Conservation (phyloP, 2,797 vertebrate species). For the Cynopterus sphinx region DNA sequence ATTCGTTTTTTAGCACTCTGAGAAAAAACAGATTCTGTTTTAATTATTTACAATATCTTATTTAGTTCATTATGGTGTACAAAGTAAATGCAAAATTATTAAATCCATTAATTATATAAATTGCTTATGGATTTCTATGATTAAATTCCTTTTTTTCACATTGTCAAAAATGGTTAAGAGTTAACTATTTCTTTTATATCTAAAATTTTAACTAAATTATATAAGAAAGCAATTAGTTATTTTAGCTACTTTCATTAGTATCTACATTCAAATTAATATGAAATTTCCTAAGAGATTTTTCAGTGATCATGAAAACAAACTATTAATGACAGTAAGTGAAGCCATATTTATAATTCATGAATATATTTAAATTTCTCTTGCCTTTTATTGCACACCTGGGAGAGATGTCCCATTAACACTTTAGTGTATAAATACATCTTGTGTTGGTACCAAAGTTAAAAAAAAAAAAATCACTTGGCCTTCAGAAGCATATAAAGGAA, state of each 20-base stretch:
- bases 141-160: background rate
- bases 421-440: background rate
- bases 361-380: slow-evolving; percentile 13
- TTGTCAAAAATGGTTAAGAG: background rate
- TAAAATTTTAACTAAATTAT: background rate
- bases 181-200: background rate
- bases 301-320: slow-evolving; percentile 12
- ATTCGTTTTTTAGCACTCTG: background rate
- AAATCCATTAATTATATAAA: background rate
- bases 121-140: background rate
- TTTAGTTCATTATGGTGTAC: background rate
- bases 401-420: background rate
- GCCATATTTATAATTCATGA: slow-evolving; percentile 6
- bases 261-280: background rate
- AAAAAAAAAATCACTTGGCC: background rate
- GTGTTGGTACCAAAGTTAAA: slow-evolving; percentile 7
- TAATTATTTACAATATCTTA: background rate
- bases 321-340: background rate
- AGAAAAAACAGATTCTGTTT: background rate
- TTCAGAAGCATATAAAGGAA: slow-evolving; percentile 8
- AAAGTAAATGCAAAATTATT: background rate
- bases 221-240: background rate
- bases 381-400: background rate
- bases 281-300: background rate
- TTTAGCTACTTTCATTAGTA: background rate